Evolutionary conservation across 2,888 invertebrate species (phyloP).

Genomic region (Zelleria hepariella): DNA sequence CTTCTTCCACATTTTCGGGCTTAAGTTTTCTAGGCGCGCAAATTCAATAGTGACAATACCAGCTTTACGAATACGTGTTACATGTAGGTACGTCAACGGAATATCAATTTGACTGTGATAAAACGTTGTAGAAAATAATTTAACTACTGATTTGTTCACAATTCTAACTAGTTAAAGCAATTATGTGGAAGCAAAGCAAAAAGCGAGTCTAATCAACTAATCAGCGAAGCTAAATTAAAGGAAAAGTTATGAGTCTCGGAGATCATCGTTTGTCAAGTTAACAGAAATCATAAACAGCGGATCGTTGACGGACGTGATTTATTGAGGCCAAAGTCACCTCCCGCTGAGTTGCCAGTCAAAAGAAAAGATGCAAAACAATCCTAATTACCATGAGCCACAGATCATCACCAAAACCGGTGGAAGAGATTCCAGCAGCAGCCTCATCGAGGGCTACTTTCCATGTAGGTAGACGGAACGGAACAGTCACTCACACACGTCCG

Average conservation of each 20-base stretch:
- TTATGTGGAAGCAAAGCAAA: not conserved
- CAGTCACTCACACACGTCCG: slow-evolving; percentile 66
- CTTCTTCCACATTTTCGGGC: not conserved
- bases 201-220: not conserved
- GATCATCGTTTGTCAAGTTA: not conserved
- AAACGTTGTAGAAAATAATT: not conserved
- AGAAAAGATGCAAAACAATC: slow-evolving; percentile 21
- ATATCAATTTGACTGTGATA: not conserved
- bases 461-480: slow-evolving; percentile 53
- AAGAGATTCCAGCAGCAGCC: slow-evolving; percentile 40
- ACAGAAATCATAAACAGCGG: slow-evolving; percentile 28
- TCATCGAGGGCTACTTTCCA: slow-evolving; percentile 60
- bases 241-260: not conserved
- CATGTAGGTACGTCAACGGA: not conserved
- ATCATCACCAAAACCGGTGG: slow-evolving; percentile 49
- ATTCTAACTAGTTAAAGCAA: not conserved
- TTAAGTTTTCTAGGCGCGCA: too few species aligned
- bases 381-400: slow-evolving; percentile 56
- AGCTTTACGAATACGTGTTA: not conserved
- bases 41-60: not conserved
- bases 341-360: slow-evolving; percentile 38
- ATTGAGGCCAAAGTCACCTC: slow-evolving; percentile 61
- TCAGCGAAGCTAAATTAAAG: not conserved
- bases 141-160: not conserved
- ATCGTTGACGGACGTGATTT: slow-evolving; percentile 32